Evolutionary conservation across 2,888 invertebrate genomes (phyloP), one percentile per base, ranked within the genome.

Genomic region (Germaria angustata): DNA sequence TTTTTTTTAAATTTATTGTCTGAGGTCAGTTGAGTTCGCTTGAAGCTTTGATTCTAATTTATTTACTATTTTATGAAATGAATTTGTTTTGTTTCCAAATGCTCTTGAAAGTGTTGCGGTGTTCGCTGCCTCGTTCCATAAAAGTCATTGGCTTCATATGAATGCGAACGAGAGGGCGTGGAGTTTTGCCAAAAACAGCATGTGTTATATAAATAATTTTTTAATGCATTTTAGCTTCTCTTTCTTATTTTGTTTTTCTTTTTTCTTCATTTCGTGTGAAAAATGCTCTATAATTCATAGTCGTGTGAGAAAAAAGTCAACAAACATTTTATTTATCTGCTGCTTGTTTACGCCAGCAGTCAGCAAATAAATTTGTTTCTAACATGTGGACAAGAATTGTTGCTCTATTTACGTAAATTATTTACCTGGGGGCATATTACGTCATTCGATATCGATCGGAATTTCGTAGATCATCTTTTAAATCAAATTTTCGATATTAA

Each of bases 101-200:
- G 28, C 53, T 68, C 7, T 53, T 41, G 2, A 15, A 13, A 24
- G 41, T 46, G 15, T 7, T n/a, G 13, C 11, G 5, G 24, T 15
- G 17, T 1, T 13, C 17, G 8, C 36, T 24, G 11, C 65, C 22
- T 32, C 41, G 46, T 55, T 66, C 53, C 68, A 59, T 61, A 24
- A 63, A 41, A 75, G 53, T 55, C 80, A 63, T 73, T 80, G 75
- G 46, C 63, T 75, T 72, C 51, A 59, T 39, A 61, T 28, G 49
- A 65, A 72, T 44, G 55, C 32, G 28, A 8, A n/a, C 17, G 13
- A 17, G 59, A 61, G 68, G 61, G 80, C 73, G 44, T 73, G 53
- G 24, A 73, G 36, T 32, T 73, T 53, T 80, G 66, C 68, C 73
- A 80, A 73, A 61, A 80, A 51, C 73, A 80, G 73, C 80, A 80